A percentile compares a stretch with the other conserved stretches of the same genome.
Evolutionary conservation across 2,113 vertebrate species (phyloP).

Genomic region (Hydropotes inermis): DNA sequence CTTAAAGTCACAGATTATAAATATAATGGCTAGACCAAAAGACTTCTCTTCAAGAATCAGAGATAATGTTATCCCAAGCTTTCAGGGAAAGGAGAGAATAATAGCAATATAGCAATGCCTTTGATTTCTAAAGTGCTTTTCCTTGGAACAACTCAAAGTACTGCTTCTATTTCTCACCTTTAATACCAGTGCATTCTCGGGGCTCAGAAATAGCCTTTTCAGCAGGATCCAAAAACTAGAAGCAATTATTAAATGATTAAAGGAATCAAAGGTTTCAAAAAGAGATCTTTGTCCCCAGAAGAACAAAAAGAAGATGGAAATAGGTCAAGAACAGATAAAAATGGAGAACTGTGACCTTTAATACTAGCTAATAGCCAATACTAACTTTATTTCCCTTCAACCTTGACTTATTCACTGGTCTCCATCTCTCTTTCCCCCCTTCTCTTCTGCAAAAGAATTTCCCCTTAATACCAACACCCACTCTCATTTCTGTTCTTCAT

Average conservation of each 20-base stretch:
- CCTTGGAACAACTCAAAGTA: not conserved
- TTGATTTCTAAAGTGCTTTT: conserved; percentile 51
- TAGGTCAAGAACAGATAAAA: conserved; percentile 40
- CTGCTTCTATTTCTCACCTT: conserved; percentile 45
- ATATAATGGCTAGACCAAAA: not conserved
- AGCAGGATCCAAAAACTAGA: conserved; percentile 43
- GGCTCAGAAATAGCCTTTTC: conserved; percentile 40
- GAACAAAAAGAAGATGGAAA: conserved; percentile 25
- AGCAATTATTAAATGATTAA: conserved; percentile 44
- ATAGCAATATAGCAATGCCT: not conserved
- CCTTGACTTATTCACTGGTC: not conserved
- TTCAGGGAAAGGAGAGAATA: conserved; percentile 14
- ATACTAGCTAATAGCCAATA: not conserved
- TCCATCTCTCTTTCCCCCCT: not conserved
- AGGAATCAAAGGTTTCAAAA: conserved; percentile 8
- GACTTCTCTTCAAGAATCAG: not conserved
- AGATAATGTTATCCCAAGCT: not conserved
- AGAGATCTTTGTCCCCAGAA: conserved; percentile 21
- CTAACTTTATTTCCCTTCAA: not conserved
- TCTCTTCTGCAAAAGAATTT: not conserved
- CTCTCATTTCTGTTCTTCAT: not conserved
- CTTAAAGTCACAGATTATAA: not conserved
- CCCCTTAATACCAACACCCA: not conserved
- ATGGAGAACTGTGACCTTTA: not conserved
- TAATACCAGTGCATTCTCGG: not conserved